A percentile compares a stretch with the other conserved stretches of the same genome.
Evolutionary conservation across 2,888 invertebrate genomes (phyloP).

Genomic region (Fabriciana adippe): DNA sequence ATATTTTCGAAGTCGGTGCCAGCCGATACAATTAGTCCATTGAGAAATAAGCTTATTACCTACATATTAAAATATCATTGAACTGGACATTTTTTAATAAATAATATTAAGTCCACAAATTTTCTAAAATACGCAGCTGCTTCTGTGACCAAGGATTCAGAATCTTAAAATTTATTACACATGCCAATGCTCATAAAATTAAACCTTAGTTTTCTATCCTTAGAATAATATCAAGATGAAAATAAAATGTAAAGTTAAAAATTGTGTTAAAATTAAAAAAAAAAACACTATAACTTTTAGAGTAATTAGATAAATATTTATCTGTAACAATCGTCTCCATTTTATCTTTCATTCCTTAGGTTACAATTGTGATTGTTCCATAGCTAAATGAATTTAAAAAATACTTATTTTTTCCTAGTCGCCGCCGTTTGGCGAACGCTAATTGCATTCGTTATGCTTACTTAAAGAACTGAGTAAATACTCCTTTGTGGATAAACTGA

Average conservation of each 20-base stretch:
- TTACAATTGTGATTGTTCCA: neutral
- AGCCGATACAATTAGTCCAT: no score
- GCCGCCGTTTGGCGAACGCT: slow-evolving; percentile 31
- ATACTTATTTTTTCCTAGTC: slow-evolving; percentile 24
- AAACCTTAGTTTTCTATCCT: no score
- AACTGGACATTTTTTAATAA: no score
- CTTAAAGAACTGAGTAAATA: slow-evolving; percentile 35
- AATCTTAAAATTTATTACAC: neutral
- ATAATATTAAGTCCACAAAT: slow-evolving; percentile 9
- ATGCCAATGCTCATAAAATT: no score
- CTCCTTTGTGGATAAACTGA: slow-evolving; percentile 32
- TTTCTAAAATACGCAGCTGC: slow-evolving; percentile 23
- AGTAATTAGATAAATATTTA: neutral
- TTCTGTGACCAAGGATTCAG: slow-evolving; percentile 8
- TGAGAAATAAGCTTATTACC: no score
- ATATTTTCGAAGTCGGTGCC: no score
- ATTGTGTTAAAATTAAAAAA: no score
- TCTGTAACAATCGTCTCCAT: neutral
- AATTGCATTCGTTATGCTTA: slow-evolving; percentile 39
- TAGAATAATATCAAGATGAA: no score
- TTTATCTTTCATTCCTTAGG: neutral
- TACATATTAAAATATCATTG: no score
- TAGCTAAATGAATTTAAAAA: slow-evolving; percentile 17
- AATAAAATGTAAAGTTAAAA: no score
- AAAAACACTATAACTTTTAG: no score